A percentile compares a stretch with the other conserved stretches of the same genome.
These are phyloP conservation scores for Diabrotica virgifera DNA, from an alignment of 1,140 invertebrate species.

Conservation along the genomic window DNA sequence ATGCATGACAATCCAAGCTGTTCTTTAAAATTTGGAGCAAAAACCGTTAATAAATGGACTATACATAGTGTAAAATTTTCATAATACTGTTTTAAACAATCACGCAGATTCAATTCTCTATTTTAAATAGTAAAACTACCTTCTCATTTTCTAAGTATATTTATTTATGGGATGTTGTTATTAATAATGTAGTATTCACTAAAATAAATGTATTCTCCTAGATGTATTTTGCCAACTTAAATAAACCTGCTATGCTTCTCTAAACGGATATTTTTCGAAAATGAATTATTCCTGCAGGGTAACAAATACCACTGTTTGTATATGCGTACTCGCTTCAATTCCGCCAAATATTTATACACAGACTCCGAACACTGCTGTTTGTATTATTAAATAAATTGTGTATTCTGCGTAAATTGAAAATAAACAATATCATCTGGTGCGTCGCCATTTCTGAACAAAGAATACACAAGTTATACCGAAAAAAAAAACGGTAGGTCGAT, in stretches of 20 bases:
- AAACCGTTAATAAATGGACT: no score
- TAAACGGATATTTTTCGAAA: background rate
- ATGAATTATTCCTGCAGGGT: background rate
- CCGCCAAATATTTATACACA: background rate
- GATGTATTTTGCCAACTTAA: background rate
- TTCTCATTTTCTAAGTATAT: no score
- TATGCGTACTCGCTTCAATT: slow-evolving; percentile 1
- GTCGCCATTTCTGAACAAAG: background rate
- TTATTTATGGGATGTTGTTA: no score
- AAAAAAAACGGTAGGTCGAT: no score
- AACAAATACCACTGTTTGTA: slow-evolving; percentile 1
- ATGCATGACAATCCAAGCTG: no score
- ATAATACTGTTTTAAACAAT: no score
- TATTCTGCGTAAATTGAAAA: background rate
- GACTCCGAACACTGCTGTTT: background rate
- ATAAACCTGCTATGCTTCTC: background rate
- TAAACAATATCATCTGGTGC: background rate
- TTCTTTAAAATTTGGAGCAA: no score
- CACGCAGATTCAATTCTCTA: no score
- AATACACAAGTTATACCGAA: background rate
- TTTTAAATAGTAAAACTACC: no score
- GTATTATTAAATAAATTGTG: slow-evolving; percentile 3
- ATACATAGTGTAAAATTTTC: no score
- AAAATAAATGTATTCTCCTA: no score
- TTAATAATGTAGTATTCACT: no score